Base-by-base conservation (phyloP, 2,113 vertebrate genomes). In the Thalassoma bifasciatum region DNA sequence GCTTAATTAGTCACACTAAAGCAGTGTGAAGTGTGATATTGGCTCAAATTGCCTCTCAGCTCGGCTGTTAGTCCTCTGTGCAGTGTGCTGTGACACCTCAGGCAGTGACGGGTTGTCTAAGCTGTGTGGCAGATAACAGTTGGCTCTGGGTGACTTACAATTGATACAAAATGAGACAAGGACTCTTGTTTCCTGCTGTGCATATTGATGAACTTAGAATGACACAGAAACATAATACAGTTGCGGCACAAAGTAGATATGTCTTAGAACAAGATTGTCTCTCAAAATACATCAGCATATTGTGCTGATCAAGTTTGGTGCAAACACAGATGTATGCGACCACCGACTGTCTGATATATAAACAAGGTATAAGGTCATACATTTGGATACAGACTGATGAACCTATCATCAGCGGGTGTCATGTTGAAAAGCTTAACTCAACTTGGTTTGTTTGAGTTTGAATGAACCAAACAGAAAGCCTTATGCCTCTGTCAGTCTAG, bases 1-100 rank as follows among this genome's bases (percentile, higher is more conserved):
- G 87, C 74, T 77, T 90, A 90, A 91, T 91, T 90, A 88, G 89
- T 90, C 88, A 86, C 86, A 83, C 52, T 24, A 78, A 89, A 68
- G 76, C 82, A 62, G 85, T 74, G 82, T 72, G 76, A 87, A 79
- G 88, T 88, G 84, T 90, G 88, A 89, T 90, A 83, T 78, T 88
- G 89, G 88, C 82, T 88, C 62, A 79, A 72, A 80, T 88, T 82
- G 79, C 84, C 87, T 80, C 73, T 73, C 51, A 36, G 88, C 79
- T 82, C 70, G 19, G 63, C 81, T 84, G 81, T 83, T 79, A 81
- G 88, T 83, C 75, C 83, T 74, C 70, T 75, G 86, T 77, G 82
- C 82, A 78, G 81, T n/a, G 80, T 70, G 72, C 75, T 61, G 82
- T 86, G 85, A 88, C 85, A 81, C 91, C 85, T 86, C 88, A 24